Base-by-base conservation (phyloP, 2,888 invertebrate genomes). In the Diploptera punctata region DNA sequence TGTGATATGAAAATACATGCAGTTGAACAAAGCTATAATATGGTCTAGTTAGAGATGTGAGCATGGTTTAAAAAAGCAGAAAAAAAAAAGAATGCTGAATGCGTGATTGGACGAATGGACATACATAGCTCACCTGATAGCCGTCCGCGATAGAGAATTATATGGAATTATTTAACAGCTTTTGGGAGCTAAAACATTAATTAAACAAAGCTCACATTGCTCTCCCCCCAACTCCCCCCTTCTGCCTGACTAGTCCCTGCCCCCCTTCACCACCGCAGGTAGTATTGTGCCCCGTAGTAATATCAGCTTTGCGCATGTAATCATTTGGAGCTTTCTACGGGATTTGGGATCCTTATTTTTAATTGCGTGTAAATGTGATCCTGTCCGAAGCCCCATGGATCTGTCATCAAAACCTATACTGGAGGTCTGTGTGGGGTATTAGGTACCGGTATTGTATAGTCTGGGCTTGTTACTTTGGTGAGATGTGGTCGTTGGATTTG, bases 301-400 rank as follows among this genome's bases (percentile, higher is more conserved):
- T 68, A 60, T 38, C 68, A 69, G 73, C 73, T 68, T 69, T 47
- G 52, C 73, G 29, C 70, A 49, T 52, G 69, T 70, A 70, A 70
- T 73, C 73, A 73, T 73, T 68, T 62, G 54, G 65, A 67, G 67
- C 62, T 72, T 70, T 68, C 70, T 67, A 67, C 57, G 61, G 74
- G 74, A 74, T 74, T 74, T 74, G 71, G 68, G 57, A 68, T 71
- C 71, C 74, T 74, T 74, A 74, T 74, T 74, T 74, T 74, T 74
- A 74, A 74, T 74, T 74, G 74, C 65, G 74, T 74, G 74, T 68
- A 74, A 74, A 74, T 74, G 74, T 71, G 74, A 74, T 74, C 74
- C 73, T 38, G 62, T 19, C 24, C 82, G 81, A 80, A 82, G 82
- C 81, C 81, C 65, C 80, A 78, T 79, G 83, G 83, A 83, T 84